Evolutionary conservation across 2,797 vertebrate species (phyloP), one percentile per base, ranked within the genome.

Genomic region (Psittacula echo): DNA sequence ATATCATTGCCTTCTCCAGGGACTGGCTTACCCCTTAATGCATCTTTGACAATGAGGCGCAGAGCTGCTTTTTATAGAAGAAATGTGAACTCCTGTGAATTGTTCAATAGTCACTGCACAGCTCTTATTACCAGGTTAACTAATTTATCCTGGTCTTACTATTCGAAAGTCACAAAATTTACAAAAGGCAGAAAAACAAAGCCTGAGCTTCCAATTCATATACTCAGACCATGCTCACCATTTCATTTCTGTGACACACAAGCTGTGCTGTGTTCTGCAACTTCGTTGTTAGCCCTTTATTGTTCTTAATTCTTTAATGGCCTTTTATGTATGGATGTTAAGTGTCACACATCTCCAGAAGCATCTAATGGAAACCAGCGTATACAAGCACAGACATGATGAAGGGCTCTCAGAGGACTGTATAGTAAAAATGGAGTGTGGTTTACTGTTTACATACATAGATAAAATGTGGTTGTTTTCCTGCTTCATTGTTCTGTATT

Each of bases 401-500:
- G 72, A 58, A 4, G 8, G 37, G n/a, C 30, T 80, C 89, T 87
- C 75, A 79, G 45, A 85, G 44, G 37, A 89, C 1, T 9, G 4
- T 12, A 11, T 2, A 0, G 5, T 65, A 71, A 81, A 93, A 93
- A 94, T 32, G 60, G 44, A 72, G 29, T 42, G 51, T 2, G 7
- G 34, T 65, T 45, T 92, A 53, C 29, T 88, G 70, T 44, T 90
- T 50, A 2, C 42, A 32, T 34, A 45, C 11, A 73, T 67, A 24
- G 51, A 37, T 71, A 72, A 89, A 94, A 62, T 30, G 29, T 51
- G 39, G 15, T 51, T 87, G 45, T 53, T 90, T 95, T 53, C 76
- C 44, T 93, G 23, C 37, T 85, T 92, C 48, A 26, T 74, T 92
- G 87, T 87, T 80, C 62, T 82, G 11, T 48, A 68, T 88, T 92